Conservation (phyloP, 2,797 vertebrate species). For the Poecilia picta region DNA sequence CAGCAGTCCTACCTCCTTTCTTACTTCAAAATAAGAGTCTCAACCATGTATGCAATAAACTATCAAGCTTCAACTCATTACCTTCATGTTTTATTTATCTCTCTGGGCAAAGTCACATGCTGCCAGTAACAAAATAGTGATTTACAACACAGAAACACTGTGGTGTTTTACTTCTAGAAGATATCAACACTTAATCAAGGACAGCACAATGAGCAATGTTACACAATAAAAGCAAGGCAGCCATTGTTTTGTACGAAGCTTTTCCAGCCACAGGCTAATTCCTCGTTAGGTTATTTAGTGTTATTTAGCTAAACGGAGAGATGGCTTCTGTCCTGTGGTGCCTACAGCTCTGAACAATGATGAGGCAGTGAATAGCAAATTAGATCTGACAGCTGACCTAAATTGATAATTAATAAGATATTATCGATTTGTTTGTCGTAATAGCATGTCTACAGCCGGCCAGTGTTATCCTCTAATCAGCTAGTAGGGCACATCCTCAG, state of each 20-base stretch:
- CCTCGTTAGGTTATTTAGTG: not conserved
- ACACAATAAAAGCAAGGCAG: too few species aligned
- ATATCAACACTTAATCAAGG: not conserved
- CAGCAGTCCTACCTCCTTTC: not conserved
- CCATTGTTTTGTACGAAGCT: too few species aligned
- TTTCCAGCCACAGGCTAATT: too few species aligned
- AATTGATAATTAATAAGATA: slow-evolving; percentile 6
- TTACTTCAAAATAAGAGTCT: not conserved
- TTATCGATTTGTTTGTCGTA: not conserved
- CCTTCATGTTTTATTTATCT: not conserved
- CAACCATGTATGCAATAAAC: not conserved
- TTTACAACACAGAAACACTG: not conserved
- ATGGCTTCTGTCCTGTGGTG: not conserved
- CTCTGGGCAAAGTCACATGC: not conserved
- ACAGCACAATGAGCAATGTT: too few species aligned
- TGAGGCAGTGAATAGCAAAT: not conserved
- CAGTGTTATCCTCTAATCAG: not conserved
- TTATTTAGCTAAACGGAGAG: not conserved
- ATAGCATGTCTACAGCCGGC: not conserved
- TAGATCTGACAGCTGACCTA: not conserved
- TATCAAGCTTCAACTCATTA: not conserved
- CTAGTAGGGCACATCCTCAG: not conserved
- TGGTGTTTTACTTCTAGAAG: not conserved
- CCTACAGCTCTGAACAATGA: not conserved
- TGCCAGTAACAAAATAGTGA: not conserved